Evolutionary conservation across 2,113 vertebrate species (phyloP).

Genomic region (Xiphorhynchus elegans): DNA sequence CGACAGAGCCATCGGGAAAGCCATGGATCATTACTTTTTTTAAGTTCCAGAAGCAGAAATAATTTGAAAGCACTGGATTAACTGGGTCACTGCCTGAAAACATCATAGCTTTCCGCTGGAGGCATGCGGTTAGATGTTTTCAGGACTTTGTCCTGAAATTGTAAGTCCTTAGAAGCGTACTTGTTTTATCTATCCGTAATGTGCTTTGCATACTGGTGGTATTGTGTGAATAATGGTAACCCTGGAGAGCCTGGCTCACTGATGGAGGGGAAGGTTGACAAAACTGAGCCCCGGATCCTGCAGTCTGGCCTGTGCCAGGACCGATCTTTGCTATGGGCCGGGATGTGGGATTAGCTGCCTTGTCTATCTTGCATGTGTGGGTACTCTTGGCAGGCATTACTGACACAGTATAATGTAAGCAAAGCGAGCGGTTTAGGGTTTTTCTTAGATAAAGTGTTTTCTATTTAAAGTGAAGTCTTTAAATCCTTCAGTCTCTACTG

Average conservation of each 20-base stretch:
- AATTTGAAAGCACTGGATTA: conserved; percentile 34
- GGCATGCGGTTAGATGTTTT: not conserved
- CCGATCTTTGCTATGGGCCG: accelerated
- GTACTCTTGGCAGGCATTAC: not conserved
- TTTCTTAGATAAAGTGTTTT: not conserved
- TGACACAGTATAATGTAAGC: not conserved
- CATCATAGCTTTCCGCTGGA: not conserved
- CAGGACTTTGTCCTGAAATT: conserved; percentile 30
- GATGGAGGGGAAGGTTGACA: not conserved
- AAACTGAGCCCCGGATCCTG: not conserved
- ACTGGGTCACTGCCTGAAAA: not conserved
- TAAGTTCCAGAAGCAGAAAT: conserved; percentile 33
- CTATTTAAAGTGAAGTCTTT: not conserved
- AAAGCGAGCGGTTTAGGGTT: not conserved
- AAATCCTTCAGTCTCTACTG: not conserved
- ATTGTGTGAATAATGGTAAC: not conserved
- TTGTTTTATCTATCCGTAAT: not conserved
- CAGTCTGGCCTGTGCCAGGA: not conserved
- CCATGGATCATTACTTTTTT: not conserved
- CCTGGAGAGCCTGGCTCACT: not conserved
- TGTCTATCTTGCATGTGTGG: accelerated
- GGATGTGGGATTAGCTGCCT: not conserved
- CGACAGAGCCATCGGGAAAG: not conserved
- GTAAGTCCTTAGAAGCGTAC: not conserved
- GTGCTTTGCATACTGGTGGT: not conserved